These are phyloP conservation scores for Burhinus bistriatus DNA, from an alignment of 2,113 vertebrate genomes.

Conservation along the genomic window DNA sequence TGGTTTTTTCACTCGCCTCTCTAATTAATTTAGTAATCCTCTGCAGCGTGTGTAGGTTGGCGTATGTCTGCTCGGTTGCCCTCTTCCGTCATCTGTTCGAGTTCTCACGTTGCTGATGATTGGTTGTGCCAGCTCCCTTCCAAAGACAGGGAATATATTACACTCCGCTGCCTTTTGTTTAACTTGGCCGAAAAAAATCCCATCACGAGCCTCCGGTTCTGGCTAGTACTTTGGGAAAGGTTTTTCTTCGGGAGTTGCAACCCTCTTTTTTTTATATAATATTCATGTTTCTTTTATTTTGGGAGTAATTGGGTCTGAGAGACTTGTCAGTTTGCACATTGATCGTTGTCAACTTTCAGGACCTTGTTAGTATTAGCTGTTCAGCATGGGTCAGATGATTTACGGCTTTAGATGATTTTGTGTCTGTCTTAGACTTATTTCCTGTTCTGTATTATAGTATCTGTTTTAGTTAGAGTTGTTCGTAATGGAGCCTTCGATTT, in stretches of 20 bases:
- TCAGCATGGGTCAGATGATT: background rate
- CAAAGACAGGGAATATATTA: background rate
- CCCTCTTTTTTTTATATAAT: background rate
- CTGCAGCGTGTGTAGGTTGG: background rate
- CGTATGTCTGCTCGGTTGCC: background rate
- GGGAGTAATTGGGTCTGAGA: background rate
- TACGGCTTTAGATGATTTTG: background rate
- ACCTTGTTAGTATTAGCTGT: background rate
- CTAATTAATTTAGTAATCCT: conserved; percentile 3
- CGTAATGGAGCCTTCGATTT: background rate
- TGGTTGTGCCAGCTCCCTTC: background rate
- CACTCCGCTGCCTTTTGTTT: background rate
- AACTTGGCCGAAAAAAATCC: background rate
- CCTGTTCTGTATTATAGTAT: background rate
- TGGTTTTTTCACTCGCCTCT: background rate
- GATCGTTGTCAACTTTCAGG: background rate
- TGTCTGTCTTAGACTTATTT: background rate
- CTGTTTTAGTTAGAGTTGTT: background rate
- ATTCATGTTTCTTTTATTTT: background rate
- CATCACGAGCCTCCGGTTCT: accelerated
- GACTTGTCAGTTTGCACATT: background rate
- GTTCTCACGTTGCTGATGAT: background rate
- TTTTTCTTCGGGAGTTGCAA: background rate
- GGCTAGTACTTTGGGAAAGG: background rate
- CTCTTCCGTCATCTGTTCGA: conserved; percentile 7